A percentile compares a stretch with the other conserved stretches of the same genome.
Conservation (phyloP, 2,888 invertebrate genomes). For the Parapristionchus giblindavisi region DNA sequence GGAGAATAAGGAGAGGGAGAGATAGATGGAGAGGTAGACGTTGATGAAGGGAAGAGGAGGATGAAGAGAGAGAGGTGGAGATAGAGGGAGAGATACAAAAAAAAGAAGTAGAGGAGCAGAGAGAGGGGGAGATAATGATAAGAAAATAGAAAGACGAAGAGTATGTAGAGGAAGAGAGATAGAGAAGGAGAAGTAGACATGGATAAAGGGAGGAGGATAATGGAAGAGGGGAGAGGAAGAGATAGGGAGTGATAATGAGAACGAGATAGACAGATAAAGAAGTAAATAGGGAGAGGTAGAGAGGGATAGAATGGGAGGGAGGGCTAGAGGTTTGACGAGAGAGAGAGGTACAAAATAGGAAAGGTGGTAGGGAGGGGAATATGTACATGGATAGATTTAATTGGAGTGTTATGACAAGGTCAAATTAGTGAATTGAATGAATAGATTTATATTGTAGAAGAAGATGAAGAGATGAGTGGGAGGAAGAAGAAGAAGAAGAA, state of each 20-base stretch:
- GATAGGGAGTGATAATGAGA: too few species aligned
- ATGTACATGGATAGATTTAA: too few species aligned
- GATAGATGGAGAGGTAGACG: not conserved
- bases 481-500: not conserved
- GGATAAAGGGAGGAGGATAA: not conserved
- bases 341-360: constrained; percentile 9
- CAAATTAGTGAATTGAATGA: not conserved
- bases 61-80: not conserved
- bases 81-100: not conserved
- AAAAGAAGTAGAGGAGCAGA: not conserved
- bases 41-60: not conserved
- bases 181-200: not conserved
- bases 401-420: constrained; percentile 23
- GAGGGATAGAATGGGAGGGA: constrained; percentile 35
- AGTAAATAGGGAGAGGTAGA: not conserved
- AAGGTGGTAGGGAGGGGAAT: not conserved
- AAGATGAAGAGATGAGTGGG: not conserved
- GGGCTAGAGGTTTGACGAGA: constrained; percentile 39
- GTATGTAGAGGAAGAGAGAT: not conserved
- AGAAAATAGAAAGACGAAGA: not conserved
- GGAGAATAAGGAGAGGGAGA: not conserved
- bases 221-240: not conserved
- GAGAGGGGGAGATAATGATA: constrained; percentile 38
- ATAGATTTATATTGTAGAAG: not conserved
- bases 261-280: not conserved